Percentiles rank a stretch among this genome's conserved stretches.
Evolutionary conservation across 2,797 vertebrate species (phyloP).

Genomic region (Paguma larvata): DNA sequence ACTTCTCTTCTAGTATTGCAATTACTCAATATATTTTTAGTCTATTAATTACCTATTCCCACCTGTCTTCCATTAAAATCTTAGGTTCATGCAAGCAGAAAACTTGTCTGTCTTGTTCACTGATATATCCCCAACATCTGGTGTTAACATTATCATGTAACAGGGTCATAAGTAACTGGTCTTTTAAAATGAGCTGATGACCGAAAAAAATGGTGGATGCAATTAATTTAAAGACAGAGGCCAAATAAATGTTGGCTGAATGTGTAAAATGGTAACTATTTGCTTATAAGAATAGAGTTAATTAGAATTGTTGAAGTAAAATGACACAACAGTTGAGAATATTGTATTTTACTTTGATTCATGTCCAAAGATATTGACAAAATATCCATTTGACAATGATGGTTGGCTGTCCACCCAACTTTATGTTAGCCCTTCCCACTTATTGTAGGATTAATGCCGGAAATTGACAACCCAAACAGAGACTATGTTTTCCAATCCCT

Average conservation of each 20-base stretch:
- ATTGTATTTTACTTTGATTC: conserved; percentile 35
- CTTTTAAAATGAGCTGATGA: neutral
- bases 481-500: neutral
- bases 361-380: neutral
- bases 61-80: neutral
- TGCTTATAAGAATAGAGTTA: neutral
- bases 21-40: neutral
- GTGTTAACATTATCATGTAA: neutral
- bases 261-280: neutral
- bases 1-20: neutral
- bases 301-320: conserved; percentile 11
- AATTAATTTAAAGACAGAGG: neutral
- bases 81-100: neutral
- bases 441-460: neutral
- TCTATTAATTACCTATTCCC: neutral
- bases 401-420: neutral
- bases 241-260: conserved; percentile 18
- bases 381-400: conserved; percentile 34
- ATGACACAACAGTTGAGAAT: neutral
- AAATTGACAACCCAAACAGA: neutral
- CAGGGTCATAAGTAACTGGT: neutral
- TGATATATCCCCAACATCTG: neutral
- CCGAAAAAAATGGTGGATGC: neutral
- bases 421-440: neutral
- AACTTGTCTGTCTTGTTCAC: neutral